These are phyloP conservation scores for Lomographa bimaculata DNA, from an alignment of 2,888 invertebrate species.

Conservation along the genomic window DNA sequence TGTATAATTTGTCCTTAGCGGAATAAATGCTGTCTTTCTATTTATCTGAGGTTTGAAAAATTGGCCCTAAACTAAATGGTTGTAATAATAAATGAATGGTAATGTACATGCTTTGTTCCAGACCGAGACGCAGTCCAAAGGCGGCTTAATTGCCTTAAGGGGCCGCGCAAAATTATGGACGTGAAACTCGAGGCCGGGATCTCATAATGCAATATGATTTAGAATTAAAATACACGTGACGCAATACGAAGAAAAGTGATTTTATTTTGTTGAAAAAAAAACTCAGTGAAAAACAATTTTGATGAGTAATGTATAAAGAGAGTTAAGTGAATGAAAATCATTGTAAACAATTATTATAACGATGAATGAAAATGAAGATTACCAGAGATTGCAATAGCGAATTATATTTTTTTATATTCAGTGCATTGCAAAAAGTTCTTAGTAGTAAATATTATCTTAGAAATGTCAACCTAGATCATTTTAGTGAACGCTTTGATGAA, in stretches of 20 bases:
- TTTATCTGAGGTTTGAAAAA: too few species aligned
- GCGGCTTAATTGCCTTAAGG: constrained; percentile 86
- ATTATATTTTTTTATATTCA: constrained; percentile 79
- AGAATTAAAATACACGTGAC: constrained; percentile 62
- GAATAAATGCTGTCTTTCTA: too few species aligned
- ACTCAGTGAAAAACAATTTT: constrained; percentile 58
- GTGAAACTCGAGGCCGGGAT: constrained; percentile 78
- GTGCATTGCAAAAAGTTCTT: constrained; percentile 50
- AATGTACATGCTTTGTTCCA: too few species aligned
- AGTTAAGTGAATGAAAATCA: constrained; percentile 67
- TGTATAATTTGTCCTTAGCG: too few species aligned
- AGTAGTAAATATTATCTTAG: constrained; percentile 52
- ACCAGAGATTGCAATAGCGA: constrained; percentile 76
- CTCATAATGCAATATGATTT: constrained; percentile 72
- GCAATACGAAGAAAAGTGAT: constrained; percentile 73
- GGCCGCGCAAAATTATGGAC: constrained; percentile 78
- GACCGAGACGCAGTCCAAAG: constrained; percentile 99
- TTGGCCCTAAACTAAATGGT: too few species aligned
- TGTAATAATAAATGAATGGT: too few species aligned
- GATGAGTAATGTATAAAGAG: constrained; percentile 64
- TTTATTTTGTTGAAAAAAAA: constrained; percentile 78
- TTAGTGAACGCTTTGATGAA: constrained; percentile 58
- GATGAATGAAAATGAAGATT: constrained; percentile 65
- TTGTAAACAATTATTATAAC: constrained; percentile 52
- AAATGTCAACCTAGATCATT: constrained; percentile 43